phyloP scores from a whole-genome alignment of 2,113 vertebrate genomes.

The Panurus biarmicus region DNA sequence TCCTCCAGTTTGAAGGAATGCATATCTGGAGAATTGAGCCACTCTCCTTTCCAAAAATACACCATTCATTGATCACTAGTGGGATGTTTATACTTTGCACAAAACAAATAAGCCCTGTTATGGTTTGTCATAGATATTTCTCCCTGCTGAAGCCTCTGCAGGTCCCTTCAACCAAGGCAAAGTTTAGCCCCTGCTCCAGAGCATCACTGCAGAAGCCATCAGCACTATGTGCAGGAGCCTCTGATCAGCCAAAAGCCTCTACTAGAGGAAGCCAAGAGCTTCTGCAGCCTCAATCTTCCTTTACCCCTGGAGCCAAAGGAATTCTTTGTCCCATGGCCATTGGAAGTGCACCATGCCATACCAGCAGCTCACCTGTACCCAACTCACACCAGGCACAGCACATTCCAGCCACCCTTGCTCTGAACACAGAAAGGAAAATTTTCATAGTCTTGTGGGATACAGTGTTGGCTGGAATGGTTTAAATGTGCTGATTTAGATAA shows the following conservation, averaged over 20 bases:
- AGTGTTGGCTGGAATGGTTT: neutral
- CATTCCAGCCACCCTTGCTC: neutral
- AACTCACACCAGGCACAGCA: neutral
- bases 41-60: neutral
- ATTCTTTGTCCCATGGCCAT: neutral
- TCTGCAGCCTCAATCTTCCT: slow-evolving; percentile 2
- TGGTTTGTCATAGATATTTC: neutral
- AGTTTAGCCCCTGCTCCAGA: neutral
- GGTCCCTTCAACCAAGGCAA: neutral
- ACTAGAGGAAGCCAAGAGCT: slow-evolving; percentile 13
- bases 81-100: neutral
- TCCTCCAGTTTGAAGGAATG: neutral
- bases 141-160: neutral
- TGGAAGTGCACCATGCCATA: neutral
- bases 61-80: neutral
- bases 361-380: neutral
- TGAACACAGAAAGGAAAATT: neutral
- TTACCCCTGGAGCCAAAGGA: neutral
- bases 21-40: neutral
- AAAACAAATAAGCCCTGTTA: neutral
- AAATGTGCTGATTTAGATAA: neutral
- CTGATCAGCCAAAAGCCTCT: slow-evolving; percentile 15
- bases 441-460: neutral
- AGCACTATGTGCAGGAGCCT: neutral
- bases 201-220: neutral